A percentile compares a stretch with the other conserved stretches of the same genome.
These are phyloP conservation scores for Tragelaphus imberbis DNA, from an alignment of 2,113 vertebrate species.

Conservation along the genomic window DNA sequence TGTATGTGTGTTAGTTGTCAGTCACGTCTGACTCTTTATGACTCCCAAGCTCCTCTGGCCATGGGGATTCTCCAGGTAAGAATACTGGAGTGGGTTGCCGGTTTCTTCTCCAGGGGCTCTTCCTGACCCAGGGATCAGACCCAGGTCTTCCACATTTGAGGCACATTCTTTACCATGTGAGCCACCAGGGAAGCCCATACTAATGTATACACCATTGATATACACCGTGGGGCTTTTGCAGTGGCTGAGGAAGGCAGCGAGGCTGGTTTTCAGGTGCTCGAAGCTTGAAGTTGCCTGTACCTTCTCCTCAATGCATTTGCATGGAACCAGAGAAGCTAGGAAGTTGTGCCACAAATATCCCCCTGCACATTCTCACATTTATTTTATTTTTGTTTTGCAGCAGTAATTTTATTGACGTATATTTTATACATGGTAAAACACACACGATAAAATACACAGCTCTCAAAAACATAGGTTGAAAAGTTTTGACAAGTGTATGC, in stretches of 20 bases:
- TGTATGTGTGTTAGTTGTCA: neutral
- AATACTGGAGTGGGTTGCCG: neutral
- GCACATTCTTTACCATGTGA: neutral
- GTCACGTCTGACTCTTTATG: neutral
- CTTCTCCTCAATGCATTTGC: neutral
- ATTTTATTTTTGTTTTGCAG: slow-evolving; percentile 10
- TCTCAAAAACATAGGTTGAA: neutral
- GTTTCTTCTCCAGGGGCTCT: neutral
- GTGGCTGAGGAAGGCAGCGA: neutral
- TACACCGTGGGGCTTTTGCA: neutral
- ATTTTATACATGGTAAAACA: neutral
- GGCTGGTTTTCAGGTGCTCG: neutral
- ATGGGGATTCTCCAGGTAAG: neutral
- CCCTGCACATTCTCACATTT: neutral
- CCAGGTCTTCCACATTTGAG: neutral
- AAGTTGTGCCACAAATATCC: neutral
- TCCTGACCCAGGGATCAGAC: neutral
- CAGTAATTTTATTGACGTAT: neutral
- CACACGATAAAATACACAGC: neutral
- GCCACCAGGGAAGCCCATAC: neutral
- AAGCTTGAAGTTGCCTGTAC: neutral
- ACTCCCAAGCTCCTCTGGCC: neutral
- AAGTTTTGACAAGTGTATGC: neutral
- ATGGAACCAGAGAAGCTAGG: neutral
- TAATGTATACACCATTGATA: neutral